These are phyloP conservation scores for Tringa solitaria DNA, from an alignment of 2,113 vertebrate genomes.

Conservation along the genomic window DNA sequence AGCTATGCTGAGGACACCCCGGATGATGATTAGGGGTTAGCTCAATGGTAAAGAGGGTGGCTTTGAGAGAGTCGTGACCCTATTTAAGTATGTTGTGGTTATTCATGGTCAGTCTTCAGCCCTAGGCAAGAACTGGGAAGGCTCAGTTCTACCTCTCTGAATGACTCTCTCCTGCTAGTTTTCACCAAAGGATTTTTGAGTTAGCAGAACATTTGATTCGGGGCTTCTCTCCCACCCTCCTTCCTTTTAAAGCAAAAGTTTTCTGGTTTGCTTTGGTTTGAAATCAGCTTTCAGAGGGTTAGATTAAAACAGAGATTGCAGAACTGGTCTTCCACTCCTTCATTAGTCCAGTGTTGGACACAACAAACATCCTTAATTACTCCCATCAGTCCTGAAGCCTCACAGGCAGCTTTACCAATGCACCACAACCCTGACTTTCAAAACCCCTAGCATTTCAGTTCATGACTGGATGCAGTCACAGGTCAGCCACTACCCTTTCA, in stretches of 20 bases:
- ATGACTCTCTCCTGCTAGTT: not conserved
- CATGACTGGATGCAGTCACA: not conserved
- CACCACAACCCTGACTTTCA: not conserved
- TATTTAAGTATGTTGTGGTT: rapidly evolving
- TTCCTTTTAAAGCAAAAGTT: not conserved
- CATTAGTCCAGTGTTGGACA: not conserved
- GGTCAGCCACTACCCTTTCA: not conserved
- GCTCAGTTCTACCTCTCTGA: not conserved
- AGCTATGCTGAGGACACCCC: not conserved
- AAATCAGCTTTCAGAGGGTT: not conserved
- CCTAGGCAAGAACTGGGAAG: not conserved
- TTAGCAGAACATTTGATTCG: not conserved
- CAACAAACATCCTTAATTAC: slow-evolving; percentile 8
- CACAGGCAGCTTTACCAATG: not conserved
- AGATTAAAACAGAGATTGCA: not conserved
- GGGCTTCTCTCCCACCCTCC: not conserved
- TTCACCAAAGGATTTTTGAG: not conserved
- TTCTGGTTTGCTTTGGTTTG: not conserved
- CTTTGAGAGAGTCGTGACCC: not conserved
- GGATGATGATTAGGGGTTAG: not conserved
- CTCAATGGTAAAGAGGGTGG: not conserved
- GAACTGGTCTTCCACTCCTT: not conserved
- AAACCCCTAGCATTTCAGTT: not conserved
- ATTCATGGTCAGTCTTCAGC: not conserved
- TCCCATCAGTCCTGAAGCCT: not conserved